Conservation (phyloP, 2,113 vertebrate species). For the Calyptommatus sinebrachiatus region DNA sequence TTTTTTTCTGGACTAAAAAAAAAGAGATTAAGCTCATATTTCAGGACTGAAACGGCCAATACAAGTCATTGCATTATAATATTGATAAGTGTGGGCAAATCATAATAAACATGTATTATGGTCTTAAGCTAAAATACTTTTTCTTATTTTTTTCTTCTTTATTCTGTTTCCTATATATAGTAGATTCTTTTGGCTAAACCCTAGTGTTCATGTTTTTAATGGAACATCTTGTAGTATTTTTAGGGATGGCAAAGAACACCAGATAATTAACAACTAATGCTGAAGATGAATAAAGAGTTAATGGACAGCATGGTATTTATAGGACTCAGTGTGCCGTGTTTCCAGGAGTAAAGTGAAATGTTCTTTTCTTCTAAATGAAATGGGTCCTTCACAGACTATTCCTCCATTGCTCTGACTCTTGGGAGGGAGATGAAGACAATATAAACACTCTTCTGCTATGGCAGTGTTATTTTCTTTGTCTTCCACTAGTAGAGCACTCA, state of each 20-base stretch:
- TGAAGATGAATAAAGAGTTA: not conserved
- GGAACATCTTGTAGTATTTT: not conserved
- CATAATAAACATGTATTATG: too few species aligned
- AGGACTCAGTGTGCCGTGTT: not conserved
- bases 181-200: too few species aligned
- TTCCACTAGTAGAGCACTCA: conserved; percentile 17
- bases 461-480: not conserved
- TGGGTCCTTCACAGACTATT: not conserved
- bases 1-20: too few species aligned
- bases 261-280: not conserved
- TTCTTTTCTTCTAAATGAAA: not conserved
- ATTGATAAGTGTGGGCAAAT: too few species aligned
- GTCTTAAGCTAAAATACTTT: too few species aligned
- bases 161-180: too few species aligned
- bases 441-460: not conserved
- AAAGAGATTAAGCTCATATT: too few species aligned
- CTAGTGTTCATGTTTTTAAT: too few species aligned
- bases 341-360: not conserved
- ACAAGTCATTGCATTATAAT: too few species aligned
- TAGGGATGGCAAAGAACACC: not conserved
- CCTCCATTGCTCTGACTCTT: not conserved
- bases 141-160: too few species aligned
- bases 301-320: not conserved
- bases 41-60: too few species aligned
- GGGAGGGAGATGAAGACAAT: not conserved